Conservation (phyloP, 2,113 vertebrate species). For the Platanista minor region DNA sequence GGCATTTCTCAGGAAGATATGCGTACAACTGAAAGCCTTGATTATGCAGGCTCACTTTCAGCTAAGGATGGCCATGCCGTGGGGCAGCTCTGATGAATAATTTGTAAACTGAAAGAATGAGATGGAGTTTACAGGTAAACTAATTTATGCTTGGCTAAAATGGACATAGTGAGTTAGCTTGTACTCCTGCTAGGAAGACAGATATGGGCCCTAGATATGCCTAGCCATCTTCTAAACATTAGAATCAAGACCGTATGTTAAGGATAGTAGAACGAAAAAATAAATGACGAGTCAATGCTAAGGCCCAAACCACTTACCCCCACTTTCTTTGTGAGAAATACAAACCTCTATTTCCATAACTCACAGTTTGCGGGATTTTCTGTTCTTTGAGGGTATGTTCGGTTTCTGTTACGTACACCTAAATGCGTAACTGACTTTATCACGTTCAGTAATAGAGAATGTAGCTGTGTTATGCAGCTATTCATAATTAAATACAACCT, state of each 20-base stretch:
- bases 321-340: neutral
- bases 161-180: neutral
- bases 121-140: neutral
- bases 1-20: neutral
- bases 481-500: constrained; percentile 13
- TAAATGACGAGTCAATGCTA: neutral
- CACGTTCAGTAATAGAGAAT: neutral
- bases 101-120: neutral
- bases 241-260: neutral
- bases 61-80: neutral
- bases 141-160: neutral
- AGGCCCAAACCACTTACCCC: neutral
- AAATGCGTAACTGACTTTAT: neutral
- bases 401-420: neutral
- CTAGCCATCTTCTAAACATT: neutral
- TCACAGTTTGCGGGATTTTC: neutral
- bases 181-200: neutral
- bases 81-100: neutral
- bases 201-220: neutral
- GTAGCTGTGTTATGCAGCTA: neutral
- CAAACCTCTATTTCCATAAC: neutral
- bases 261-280: neutral
- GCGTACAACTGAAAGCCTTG: neutral
- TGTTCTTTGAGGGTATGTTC: neutral
- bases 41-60: neutral